Percentiles rank a stretch among this genome's conserved stretches.
These are phyloP conservation scores for Clepsis dumicolana DNA, from an alignment of 2,888 invertebrate genomes.

Conservation along the genomic window DNA sequence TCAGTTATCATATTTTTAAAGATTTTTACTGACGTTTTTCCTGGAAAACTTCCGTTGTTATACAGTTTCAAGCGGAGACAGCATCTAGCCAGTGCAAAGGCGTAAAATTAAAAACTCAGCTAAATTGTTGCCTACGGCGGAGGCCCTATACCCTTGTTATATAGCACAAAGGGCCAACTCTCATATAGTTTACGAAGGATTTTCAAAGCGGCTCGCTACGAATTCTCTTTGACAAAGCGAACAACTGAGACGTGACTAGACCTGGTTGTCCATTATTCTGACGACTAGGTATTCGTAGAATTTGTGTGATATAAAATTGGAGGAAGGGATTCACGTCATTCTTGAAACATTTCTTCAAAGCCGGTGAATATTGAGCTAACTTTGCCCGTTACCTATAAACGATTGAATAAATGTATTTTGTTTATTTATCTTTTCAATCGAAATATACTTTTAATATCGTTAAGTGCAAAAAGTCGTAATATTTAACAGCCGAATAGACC, in stretches of 20 bases:
- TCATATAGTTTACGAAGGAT: constrained; percentile 12
- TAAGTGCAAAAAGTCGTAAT: neutral
- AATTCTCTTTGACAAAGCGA: constrained; percentile 21
- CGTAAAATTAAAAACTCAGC: constrained; percentile 25
- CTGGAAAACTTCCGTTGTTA: neutral
- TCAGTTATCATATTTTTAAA: neutral
- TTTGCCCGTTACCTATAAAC: too few relatives aligned
- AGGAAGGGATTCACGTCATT: neutral
- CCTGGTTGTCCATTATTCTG: constrained; percentile 7
- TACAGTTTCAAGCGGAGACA: neutral
- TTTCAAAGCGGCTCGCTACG: neutral
- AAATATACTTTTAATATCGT: neutral
- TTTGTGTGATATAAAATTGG: neutral
- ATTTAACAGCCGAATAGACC: neutral
- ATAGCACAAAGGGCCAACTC: constrained; percentile 22
- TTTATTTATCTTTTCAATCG: too few relatives aligned
- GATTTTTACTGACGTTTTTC: neutral
- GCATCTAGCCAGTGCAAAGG: neutral
- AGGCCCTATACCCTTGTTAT: constrained; percentile 23
- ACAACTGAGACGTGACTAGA: neutral
- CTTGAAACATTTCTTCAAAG: neutral
- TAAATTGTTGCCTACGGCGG: neutral
- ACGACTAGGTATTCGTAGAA: neutral
- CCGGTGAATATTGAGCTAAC: neutral
- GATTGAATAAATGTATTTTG: too few relatives aligned